Evolutionary conservation across 1,140 invertebrate species (phyloP).

Genomic region (Cotesia chilonis): DNA sequence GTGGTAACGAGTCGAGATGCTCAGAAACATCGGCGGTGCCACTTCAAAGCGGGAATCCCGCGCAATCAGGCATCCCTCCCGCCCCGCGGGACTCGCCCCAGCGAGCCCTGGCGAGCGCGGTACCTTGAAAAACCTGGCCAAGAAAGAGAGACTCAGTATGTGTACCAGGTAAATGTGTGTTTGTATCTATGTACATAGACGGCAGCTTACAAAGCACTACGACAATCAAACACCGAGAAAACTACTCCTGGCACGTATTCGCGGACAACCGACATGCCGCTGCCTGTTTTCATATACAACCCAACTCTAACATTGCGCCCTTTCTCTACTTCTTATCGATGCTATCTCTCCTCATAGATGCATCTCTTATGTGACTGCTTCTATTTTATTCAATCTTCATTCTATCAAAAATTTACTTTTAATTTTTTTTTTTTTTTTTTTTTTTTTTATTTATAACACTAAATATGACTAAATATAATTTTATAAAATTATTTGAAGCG

Average conservation of each 20-base stretch:
- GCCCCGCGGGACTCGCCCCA: slow-evolving; percentile 38
- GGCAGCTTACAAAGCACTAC: slow-evolving; percentile 2
- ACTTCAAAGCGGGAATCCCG: slow-evolving; percentile 65
- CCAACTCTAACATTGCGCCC: slow-evolving; percentile 6
- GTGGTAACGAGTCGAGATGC: slow-evolving; percentile 63
- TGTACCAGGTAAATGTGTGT: background rate
- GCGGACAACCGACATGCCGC: slow-evolving; percentile 15
- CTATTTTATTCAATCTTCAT: slow-evolving; percentile 1
- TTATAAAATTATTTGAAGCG: too few relatives aligned
- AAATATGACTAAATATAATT: too few relatives aligned
- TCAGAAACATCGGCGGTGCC: slow-evolving; percentile 61
- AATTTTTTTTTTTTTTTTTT: slow-evolving; percentile 1
- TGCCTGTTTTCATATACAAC: background rate
- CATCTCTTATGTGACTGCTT: background rate
- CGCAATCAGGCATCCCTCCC: slow-evolving; percentile 59
- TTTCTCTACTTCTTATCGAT: slow-evolving; percentile 23
- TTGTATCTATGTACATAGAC: background rate
- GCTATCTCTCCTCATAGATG: background rate
- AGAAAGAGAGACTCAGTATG: slow-evolving; percentile 26
- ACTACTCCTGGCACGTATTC: slow-evolving; percentile 17
- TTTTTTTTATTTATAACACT: too few relatives aligned
- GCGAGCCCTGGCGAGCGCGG: slow-evolving; percentile 6
- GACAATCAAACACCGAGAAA: slow-evolving; percentile 4
- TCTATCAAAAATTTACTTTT: background rate
- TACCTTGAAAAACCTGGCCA: slow-evolving; percentile 36